Percentiles rank a stretch among this genome's conserved stretches.
These are phyloP conservation scores for Homarus americanus DNA, from an alignment of 1,140 invertebrate species.

Conservation along the genomic window DNA sequence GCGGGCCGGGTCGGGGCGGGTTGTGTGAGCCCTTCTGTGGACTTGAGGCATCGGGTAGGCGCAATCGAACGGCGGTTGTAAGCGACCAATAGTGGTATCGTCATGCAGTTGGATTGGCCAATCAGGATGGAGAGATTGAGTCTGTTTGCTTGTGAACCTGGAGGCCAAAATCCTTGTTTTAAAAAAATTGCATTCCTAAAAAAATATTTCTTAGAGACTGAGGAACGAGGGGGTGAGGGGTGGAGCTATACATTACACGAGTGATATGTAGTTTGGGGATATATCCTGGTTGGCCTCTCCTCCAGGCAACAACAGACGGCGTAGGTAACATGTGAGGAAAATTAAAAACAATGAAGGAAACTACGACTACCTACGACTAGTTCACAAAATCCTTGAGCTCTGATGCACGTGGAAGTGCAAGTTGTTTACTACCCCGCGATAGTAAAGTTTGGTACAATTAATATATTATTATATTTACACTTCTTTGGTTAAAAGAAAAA, in stretches of 20 bases:
- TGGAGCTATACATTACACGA: too few species aligned
- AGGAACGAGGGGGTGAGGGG: too few species aligned
- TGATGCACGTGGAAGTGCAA: conserved; percentile 58
- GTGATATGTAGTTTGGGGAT: neutral
- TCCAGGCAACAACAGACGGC: conserved; percentile 35
- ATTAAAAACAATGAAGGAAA: conserved; percentile 41
- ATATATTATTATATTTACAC: conserved; percentile 69
- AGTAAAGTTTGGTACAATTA: conserved; percentile 57
- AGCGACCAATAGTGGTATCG: conserved; percentile 48
- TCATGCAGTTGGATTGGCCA: conserved; percentile 64
- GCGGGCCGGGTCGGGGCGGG: neutral
- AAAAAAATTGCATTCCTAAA: too few species aligned
- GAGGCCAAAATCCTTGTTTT: neutral
- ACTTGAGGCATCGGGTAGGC: neutral
- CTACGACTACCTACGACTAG: conserved; percentile 70
- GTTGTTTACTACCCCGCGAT: conserved; percentile 51
- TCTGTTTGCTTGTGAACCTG: conserved; percentile 39
- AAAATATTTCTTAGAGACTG: too few species aligned
- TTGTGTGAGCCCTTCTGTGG: too few species aligned
- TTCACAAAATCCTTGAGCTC: conserved; percentile 73
- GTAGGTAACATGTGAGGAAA: conserved; percentile 38
- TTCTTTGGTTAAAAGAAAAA: conserved; percentile 65
- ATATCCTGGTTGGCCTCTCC: neutral
- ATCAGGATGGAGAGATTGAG: conserved; percentile 58
- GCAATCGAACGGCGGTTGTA: conserved; percentile 44